Conservation (phyloP, 37 sponge, comb jelly and placozoan genomes). For the Chondrilla cf. caribensis region DNA sequence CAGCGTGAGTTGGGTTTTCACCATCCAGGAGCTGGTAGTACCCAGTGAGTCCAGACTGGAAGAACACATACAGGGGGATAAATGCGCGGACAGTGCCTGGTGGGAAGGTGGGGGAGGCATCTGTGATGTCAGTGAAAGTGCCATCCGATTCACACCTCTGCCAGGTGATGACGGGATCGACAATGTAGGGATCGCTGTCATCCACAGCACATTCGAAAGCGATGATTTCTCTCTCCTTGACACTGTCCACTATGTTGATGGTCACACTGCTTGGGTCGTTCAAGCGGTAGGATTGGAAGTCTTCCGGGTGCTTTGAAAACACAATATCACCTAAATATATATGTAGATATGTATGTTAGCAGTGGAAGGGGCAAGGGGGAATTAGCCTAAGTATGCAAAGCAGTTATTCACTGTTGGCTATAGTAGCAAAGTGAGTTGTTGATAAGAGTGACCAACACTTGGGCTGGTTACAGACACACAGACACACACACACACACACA, state of each 20-base stretch:
- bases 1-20: background rate
- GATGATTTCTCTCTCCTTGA: background rate
- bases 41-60: slow-evolving; percentile 6
- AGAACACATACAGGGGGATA: background rate
- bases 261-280: background rate
- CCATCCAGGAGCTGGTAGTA: background rate
- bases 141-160: background rate
- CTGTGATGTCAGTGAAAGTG: background rate
- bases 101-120: background rate
- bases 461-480: too few relatives aligned
- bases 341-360: too few relatives aligned
- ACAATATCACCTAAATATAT: background rate
- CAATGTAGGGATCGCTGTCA: background rate
- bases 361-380: too few relatives aligned
- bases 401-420: too few relatives aligned
- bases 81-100: background rate
- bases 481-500: too few relatives aligned
- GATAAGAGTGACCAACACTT: too few relatives aligned
- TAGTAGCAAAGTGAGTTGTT: too few relatives aligned
- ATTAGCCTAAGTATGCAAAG: too few relatives aligned
- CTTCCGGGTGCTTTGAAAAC: background rate
- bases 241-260: background rate
- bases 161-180: background rate
- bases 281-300: slow-evolving; percentile 3
- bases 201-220: background rate